Evolutionary conservation across 2,888 invertebrate species (phyloP).

Genomic region (Parnassius orleans): DNA sequence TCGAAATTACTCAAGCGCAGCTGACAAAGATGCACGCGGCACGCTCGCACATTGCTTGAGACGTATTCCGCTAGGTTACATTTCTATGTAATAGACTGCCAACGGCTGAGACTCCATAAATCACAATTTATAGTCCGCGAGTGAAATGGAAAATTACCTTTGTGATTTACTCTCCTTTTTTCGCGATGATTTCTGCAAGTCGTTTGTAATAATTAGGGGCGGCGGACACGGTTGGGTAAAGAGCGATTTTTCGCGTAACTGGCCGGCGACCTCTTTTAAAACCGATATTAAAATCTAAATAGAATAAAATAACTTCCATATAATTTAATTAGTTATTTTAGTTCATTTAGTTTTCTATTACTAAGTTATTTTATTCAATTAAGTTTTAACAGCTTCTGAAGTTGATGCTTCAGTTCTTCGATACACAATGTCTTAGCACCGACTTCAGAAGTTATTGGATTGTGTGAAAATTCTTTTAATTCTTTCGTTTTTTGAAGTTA

Average conservation of each 20-base stretch:
- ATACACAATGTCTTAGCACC: too few species aligned
- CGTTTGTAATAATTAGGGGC: constrained; percentile 26
- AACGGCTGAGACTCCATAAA: constrained; percentile 25
- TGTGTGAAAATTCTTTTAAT: too few species aligned
- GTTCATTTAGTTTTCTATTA: too few species aligned
- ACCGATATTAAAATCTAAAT: too few species aligned
- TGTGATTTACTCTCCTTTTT: constrained; percentile 21
- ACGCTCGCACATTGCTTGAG: constrained; percentile 1
- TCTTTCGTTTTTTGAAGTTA: too few species aligned
- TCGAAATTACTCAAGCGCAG: neutral
- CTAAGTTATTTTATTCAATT: too few species aligned
- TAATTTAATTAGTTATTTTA: too few species aligned
- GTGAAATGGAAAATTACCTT: constrained; percentile 27
- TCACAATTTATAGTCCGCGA: constrained; percentile 28
- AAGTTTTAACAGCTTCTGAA: too few species aligned
- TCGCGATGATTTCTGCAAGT: constrained; percentile 20
- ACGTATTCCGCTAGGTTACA: constrained; percentile 7
- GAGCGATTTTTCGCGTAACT: constrained; percentile 2
- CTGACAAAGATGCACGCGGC: constrained; percentile 11
- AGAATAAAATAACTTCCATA: too few species aligned
- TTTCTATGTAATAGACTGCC: constrained; percentile 21
- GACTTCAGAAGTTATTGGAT: too few species aligned
- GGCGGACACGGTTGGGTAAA: constrained; percentile 9
- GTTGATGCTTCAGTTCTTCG: too few species aligned
- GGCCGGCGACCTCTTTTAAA: too few species aligned